Conservation (phyloP, 2,113 vertebrate species). For the Toxotes chatareus region DNA sequence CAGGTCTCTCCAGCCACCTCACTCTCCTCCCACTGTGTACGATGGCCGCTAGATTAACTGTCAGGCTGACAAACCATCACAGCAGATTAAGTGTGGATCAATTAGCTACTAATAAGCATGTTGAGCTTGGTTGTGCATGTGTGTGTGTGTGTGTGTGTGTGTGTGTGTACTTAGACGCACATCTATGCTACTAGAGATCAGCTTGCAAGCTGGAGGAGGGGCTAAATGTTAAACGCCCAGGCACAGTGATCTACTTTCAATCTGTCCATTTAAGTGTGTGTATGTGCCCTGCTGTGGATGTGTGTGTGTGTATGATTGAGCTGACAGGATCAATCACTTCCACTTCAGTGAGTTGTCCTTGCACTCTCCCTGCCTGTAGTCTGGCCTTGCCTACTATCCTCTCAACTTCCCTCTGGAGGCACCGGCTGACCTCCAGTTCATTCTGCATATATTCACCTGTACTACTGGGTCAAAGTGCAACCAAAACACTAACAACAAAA, state of each 20-base stretch:
- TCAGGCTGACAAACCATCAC: slow-evolving; percentile 57
- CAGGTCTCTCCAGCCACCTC: slow-evolving; percentile 26
- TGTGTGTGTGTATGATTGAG: slow-evolving; percentile 33
- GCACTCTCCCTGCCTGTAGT: slow-evolving; percentile 45
- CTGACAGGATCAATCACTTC: slow-evolving; percentile 79
- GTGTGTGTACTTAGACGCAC: not conserved
- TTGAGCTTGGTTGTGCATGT: slow-evolving; percentile 47
- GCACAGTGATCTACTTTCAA: slow-evolving; percentile 76
- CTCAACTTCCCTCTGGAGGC: slow-evolving; percentile 41
- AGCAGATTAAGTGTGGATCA: slow-evolving; percentile 74
- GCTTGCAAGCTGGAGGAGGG: slow-evolving; percentile 65
- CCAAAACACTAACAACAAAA: not conserved
- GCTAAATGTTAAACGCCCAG: slow-evolving; percentile 51
- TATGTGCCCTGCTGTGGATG: not conserved
- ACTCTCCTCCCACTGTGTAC: slow-evolving; percentile 19
- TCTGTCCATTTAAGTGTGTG: slow-evolving; percentile 50
- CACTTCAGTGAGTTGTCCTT: slow-evolving; percentile 67
- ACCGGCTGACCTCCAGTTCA: slow-evolving; percentile 51
- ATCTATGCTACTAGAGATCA: slow-evolving; percentile 47
- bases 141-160: slow-evolving; percentile 31
- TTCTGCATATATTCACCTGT: slow-evolving; percentile 34
- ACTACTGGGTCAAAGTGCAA: slow-evolving; percentile 32
- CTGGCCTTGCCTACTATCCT: slow-evolving; percentile 25
- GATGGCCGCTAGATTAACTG: slow-evolving; percentile 62
- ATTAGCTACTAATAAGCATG: slow-evolving; percentile 74